Conservation (phyloP, 2,888 invertebrate genomes). For the Aquatica leii region DNA sequence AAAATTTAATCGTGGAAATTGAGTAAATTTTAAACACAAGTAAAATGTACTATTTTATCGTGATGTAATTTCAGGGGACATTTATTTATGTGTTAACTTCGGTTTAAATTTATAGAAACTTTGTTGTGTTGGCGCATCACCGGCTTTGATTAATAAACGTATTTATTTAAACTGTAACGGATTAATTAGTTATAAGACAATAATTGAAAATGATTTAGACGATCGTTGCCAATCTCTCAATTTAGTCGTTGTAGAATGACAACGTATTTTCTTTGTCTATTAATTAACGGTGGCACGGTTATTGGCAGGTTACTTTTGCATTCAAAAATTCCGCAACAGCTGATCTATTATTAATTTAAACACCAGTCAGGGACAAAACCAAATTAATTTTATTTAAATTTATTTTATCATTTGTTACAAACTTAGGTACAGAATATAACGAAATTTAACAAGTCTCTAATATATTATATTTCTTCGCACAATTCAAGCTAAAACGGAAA, state of each 20-base stretch:
- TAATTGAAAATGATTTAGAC: background rate
- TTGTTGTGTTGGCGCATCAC: constrained; percentile 4
- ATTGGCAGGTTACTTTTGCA: too few species aligned
- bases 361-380: background rate
- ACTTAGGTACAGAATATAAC: too few species aligned
- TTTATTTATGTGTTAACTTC: constrained; percentile 10
- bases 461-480: too few species aligned
- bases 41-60: background rate
- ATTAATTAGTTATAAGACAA: background rate
- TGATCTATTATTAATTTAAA: background rate
- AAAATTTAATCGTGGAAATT: too few species aligned
- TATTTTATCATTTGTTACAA: too few species aligned
- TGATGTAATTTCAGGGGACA: background rate
- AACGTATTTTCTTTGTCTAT: too few species aligned
- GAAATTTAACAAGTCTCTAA: too few species aligned
- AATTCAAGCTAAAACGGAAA: constrained; percentile 43
- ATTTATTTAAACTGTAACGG: background rate
- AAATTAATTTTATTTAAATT: background rate
- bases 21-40: too few species aligned
- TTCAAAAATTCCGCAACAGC: too few species aligned
- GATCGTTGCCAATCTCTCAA: background rate
- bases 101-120: background rate
- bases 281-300: too few species aligned
- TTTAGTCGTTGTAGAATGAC: too few species aligned
- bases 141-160: background rate